Evolutionary conservation across 2,888 invertebrate genomes (phyloP), one percentile per base, ranked within the genome.

Genomic region (Pycnomerus fuliginosus): DNA sequence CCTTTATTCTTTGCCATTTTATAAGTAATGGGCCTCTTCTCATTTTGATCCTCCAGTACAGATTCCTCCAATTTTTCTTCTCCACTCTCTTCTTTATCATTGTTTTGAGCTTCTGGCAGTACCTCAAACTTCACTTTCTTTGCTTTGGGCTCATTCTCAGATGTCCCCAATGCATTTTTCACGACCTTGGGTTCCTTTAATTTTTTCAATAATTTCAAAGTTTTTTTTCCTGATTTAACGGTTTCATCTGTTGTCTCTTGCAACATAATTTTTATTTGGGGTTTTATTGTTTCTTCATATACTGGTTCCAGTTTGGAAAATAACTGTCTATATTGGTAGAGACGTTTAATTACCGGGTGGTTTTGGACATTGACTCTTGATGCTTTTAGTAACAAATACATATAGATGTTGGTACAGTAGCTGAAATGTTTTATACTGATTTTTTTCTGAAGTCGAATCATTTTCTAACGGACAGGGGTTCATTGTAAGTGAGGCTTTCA

Each of bases 1-100:
- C 97, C 97, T 72, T 93, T 96, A 67, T 98, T 98, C 72, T 97
- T 97, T 12, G 89, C 86, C 67, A 97, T 97, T 79, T 95, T 83
- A 68, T 93, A 92, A 1, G 90, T 94, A 52, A 96, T 95, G 36
- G 83, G 82, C 58, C 96, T 80, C 58, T 46, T 54, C 63, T 53
- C 72, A 53, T 72, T 20, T 20, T 10, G 41, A 60, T 70, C 57
- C 54, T 62, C 60, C 54, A 61, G 63, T 36, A 73, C 70, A 24
- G 52, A 62, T 7, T 61, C 57, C 58, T 45, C 53, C 63, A 51
- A 71, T 53, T 72, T n/a, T 3, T 25, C 42, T 60, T 70, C 57
- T 54, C 62, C 59, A 54, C 61, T 63, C 36, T 73, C 70, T 23
- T 52, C 62, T 8, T 61, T 57, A 46, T 55, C 40, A n/a, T n/a